Percentiles rank a stretch among this genome's conserved stretches.
These are phyloP conservation scores for Lethenteron reissneri DNA, from an alignment of 2,113 vertebrate genomes.

Conservation along the genomic window DNA sequence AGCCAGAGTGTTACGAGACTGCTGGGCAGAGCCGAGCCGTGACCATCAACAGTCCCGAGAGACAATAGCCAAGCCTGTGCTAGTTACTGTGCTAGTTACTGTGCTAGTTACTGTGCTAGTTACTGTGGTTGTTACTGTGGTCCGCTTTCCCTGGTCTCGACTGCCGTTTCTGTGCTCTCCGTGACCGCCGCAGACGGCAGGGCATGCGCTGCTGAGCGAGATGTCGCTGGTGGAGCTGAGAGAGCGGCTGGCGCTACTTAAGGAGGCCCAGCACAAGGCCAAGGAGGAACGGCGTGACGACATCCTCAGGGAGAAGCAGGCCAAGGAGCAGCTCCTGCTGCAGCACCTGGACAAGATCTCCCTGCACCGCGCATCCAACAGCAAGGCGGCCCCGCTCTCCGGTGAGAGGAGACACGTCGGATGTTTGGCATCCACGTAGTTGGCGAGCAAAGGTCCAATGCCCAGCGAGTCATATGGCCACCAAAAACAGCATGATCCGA, in stretches of 20 bases:
- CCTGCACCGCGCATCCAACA: conserved; percentile 28
- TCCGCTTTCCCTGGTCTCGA: no score
- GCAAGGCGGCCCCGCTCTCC: conserved; percentile 28
- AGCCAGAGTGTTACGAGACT: no score
- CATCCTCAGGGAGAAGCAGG: conserved; percentile 41
- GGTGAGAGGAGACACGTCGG: conserved; percentile 23
- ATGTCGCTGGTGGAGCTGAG: conserved; percentile 65
- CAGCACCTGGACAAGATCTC: conserved; percentile 37
- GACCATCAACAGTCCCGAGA: no score
- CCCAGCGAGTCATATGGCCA: no score
- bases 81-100: no score
- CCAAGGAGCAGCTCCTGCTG: conserved; percentile 33
- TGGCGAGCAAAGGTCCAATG: no score
- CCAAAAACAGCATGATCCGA: no score
- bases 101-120: no score
- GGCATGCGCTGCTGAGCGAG: conserved; percentile 48
- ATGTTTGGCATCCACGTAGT: no score
- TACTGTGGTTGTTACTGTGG: no score
- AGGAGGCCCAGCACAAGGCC: conserved; percentile 24
- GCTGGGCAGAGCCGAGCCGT: no score
- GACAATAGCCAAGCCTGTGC: no score
- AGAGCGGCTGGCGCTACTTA: conserved; percentile 40
- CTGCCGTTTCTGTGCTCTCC: neutral
- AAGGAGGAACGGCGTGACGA: conserved; percentile 35
- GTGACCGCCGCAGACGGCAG: conserved; percentile 27